Base-by-base conservation (phyloP, 2,113 vertebrate species). In the Eurypyga helias region DNA sequence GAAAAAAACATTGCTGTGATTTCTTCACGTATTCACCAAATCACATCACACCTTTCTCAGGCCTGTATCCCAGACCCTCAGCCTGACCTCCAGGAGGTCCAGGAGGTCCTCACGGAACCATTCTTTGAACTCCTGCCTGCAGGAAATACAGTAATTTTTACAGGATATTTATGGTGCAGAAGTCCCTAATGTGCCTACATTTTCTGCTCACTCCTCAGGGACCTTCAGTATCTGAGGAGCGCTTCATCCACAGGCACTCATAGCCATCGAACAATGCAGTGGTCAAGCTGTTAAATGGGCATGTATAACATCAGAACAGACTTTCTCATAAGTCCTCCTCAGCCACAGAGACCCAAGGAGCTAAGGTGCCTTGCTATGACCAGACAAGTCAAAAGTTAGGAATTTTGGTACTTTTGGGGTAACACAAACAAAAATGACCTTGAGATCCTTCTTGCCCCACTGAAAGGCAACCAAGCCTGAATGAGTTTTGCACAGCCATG, bases 271-370 rank as follows among this genome's bases (percentile, higher is more conserved):
- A 86, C 48, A 64, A 11, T n/a, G 79, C 57, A 29, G 31, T 34
- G 51, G 55, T 60, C 51, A 51, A 26, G 34, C 51, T 72, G 57
- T 58, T 55, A 71, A 62, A 3, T 28, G n/a, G 49, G 19, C 51
- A 45, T 0, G 0, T 5, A 3, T 43, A 52, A 25, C 11, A n/a
- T 71, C 36, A 90, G 2, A 36, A 31, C 23, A 54, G 46, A n/a
- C 23, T 31, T 82, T 66, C 31, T 82, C n/a, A 5, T 25, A 67
- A 84, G 33, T 41, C 45, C 13, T 83, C 11, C 61, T 79, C 20
- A 75, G 45, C 17, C 49, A 33, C 7, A 84, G 10, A 57, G 28
- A 6, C 3, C 25, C 33, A 80, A 76, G 43, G 48, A 69, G 31
- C 62, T 49, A 58, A 75, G 31, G 11, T 49, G 28, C 29, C 13